A percentile compares a stretch with the other conserved stretches of the same genome.
phyloP scores from a whole-genome alignment of 2,113 vertebrate species.

The Acrocephalus arundinaceus region DNA sequence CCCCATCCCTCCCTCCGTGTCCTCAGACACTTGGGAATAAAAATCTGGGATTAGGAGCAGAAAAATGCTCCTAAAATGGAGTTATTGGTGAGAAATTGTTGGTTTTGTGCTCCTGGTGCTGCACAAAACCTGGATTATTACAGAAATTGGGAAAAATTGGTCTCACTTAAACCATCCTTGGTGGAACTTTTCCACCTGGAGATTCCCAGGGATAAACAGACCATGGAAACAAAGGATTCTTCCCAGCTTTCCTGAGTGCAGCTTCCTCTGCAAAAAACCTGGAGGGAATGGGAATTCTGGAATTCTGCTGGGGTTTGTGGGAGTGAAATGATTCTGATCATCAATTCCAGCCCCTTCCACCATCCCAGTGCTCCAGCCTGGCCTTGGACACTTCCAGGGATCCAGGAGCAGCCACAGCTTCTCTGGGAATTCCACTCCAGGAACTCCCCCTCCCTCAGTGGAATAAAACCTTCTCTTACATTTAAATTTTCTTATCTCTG shows the following conservation, averaged over 20 bases:
- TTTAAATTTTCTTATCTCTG: background rate
- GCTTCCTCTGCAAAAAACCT: background rate
- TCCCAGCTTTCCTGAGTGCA: no score
- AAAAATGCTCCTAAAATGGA: background rate
- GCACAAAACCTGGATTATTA: background rate
- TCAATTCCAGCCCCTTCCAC: background rate
- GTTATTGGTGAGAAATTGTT: background rate
- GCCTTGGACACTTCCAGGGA: background rate
- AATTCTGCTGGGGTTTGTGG: background rate
- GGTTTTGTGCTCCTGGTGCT: background rate
- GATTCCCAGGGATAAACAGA: fast-evolving
- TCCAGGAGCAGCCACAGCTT: background rate
- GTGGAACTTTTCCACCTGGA: background rate
- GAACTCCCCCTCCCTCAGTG: background rate
- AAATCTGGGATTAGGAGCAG: background rate
- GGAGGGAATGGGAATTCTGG: background rate
- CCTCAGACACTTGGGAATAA: background rate
- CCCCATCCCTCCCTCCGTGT: background rate
- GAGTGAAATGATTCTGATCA: background rate
- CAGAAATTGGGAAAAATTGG: background rate
- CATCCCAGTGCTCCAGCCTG: background rate
- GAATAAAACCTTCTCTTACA: background rate
- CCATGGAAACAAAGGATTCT: background rate
- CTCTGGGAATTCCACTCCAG: background rate
- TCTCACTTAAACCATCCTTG: no score